phyloP scores from a whole-genome alignment of 2,797 vertebrate species.

The Tamandua tetradactyla region DNA sequence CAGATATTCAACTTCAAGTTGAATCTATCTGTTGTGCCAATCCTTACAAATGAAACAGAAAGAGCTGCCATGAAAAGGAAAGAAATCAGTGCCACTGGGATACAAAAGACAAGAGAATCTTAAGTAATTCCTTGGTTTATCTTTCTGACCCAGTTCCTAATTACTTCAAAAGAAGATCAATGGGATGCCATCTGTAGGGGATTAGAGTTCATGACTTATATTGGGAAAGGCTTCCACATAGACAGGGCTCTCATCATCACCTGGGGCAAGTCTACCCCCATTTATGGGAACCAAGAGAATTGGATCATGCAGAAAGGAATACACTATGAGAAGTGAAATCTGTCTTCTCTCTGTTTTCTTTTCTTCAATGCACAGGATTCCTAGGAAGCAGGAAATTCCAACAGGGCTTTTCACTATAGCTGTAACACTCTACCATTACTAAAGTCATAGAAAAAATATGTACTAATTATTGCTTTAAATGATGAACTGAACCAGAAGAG shows the following conservation, averaged over 20 bases:
- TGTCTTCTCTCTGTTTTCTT: background rate
- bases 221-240: background rate
- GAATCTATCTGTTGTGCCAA: background rate
- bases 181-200: background rate
- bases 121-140: background rate
- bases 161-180: background rate
- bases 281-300: background rate
- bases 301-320: background rate
- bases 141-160: background rate
- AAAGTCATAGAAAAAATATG: background rate
- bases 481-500: background rate
- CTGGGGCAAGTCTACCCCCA: background rate
- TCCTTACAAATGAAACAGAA: background rate
- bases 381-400: background rate
- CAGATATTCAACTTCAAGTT: background rate
- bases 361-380: background rate
- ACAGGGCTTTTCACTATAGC: background rate
- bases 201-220: background rate
- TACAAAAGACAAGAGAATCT: background rate
- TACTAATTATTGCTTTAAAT: background rate
- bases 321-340: too few relatives aligned
- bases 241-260: background rate
- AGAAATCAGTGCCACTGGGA: background rate
- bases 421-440: background rate
- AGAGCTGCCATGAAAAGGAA: background rate